These are phyloP conservation scores for Adela reaumurella DNA, from an alignment of 2,888 invertebrate genomes.

Conservation along the genomic window DNA sequence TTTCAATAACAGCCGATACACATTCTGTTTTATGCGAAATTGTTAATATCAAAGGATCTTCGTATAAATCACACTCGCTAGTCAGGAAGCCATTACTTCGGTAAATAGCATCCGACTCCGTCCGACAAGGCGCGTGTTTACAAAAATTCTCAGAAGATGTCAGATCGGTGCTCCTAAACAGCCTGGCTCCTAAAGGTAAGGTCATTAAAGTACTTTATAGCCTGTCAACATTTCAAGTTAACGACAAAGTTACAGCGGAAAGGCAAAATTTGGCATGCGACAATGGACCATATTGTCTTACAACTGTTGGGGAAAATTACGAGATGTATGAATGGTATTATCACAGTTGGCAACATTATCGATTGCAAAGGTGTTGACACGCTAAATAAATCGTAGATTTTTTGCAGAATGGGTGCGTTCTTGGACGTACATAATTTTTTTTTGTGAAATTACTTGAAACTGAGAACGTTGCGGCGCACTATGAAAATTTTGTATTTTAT, in stretches of 20 bases:
- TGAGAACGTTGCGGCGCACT: too few relatives aligned
- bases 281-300: conserved; percentile 30
- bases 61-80: conserved; percentile 10
- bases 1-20: neutral
- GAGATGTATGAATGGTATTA: conserved; percentile 28
- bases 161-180: conserved; percentile 15
- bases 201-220: conserved; percentile 31
- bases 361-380: conserved; percentile 13
- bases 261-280: conserved; percentile 11
- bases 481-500: too few relatives aligned
- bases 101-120: conserved; percentile 50
- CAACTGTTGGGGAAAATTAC: conserved; percentile 10
- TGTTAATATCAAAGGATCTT: conserved; percentile 2
- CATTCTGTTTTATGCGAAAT: neutral
- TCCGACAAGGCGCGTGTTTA: conserved; percentile 57
- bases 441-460: too few relatives aligned
- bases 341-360: conserved; percentile 42
- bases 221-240: conserved; percentile 20
- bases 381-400: neutral
- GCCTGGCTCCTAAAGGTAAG: neutral
- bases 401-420: neutral
- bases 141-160: conserved; percentile 51
- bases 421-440: too few relatives aligned
- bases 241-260: conserved; percentile 11
- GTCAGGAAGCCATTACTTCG: conserved; percentile 59